Evolutionary conservation across 2,113 vertebrate genomes (phyloP).

Genomic region (Pteronura brasiliensis): DNA sequence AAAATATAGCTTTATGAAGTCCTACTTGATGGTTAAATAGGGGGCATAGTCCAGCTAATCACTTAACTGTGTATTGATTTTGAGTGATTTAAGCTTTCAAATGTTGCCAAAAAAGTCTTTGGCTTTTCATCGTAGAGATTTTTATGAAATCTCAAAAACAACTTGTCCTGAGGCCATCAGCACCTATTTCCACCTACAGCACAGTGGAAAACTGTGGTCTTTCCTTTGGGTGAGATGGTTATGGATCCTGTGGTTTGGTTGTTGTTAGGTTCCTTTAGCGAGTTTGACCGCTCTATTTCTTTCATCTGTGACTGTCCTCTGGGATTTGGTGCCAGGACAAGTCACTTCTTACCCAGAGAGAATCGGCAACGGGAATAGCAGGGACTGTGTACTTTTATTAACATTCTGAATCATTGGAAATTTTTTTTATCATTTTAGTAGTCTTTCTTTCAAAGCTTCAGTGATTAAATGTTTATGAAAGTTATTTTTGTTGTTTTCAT

Average conservation of each 20-base stretch:
- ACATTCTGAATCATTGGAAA: background rate
- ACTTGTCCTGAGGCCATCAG: background rate
- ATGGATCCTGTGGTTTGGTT: background rate
- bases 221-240: background rate
- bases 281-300: background rate
- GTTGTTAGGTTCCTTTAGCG: background rate
- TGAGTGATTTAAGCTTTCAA: conserved; percentile 31
- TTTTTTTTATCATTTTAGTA: background rate
- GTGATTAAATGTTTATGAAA: background rate
- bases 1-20: conserved; percentile 9
- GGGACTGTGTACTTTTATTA: background rate
- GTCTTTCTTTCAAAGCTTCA: background rate
- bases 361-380: background rate
- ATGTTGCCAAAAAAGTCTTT: conserved; percentile 51
- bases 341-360: background rate
- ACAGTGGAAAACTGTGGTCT: background rate
- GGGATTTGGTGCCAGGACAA: background rate
- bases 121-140: conserved; percentile 2
- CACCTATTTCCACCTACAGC: background rate
- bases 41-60: conserved; percentile 18
- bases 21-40: background rate
- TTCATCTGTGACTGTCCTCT: background rate
- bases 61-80: conserved; percentile 57
- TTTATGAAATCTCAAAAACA: conserved; percentile 21
- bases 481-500: conserved; percentile 18